Conservation (phyloP, 2,888 invertebrate species). For the Netelia melanura region DNA sequence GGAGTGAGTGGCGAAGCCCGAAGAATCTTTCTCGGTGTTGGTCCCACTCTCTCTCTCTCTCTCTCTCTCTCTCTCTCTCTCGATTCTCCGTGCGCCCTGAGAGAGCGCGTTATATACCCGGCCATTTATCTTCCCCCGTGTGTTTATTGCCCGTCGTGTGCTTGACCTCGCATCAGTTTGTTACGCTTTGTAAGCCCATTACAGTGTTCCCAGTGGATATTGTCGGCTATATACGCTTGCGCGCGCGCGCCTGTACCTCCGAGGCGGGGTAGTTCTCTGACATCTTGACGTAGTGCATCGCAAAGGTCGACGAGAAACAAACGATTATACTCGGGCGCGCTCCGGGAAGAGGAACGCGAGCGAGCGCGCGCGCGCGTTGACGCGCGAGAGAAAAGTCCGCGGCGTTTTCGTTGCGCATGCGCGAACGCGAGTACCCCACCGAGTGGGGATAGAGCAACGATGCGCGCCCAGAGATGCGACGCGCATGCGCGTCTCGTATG, state of each 20-base stretch:
- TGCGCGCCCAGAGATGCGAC: too few relatives aligned
- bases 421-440: too few relatives aligned
- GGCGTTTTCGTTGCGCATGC: background rate
- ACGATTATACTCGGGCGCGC: constrained; percentile 76
- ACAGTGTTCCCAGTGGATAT: constrained; percentile 83
- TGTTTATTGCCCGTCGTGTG: constrained; percentile 84
- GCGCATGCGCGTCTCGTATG: too few relatives aligned
- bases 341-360: constrained; percentile 10
- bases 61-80: background rate
- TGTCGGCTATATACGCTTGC: background rate
- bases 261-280: constrained; percentile 83
- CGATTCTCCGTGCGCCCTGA: background rate
- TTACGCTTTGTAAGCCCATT: constrained; percentile 85
- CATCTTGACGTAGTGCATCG: constrained; percentile 84
- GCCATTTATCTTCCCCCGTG: constrained; percentile 83
- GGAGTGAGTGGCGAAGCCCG: background rate
- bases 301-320: constrained; percentile 84
- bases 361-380: constrained; percentile 41
- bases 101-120: constrained; percentile 49
- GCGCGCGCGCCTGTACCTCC: constrained; percentile 15
- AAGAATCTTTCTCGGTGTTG: constrained; percentile 9
- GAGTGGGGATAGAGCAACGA: too few relatives aligned
- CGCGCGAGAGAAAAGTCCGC: background rate
- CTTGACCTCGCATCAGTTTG: constrained; percentile 85
- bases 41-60: background rate